Percentiles rank a stretch among this genome's conserved stretches.
Conservation (phyloP, 2,888 invertebrate species). For the Melitaea athalia region DNA sequence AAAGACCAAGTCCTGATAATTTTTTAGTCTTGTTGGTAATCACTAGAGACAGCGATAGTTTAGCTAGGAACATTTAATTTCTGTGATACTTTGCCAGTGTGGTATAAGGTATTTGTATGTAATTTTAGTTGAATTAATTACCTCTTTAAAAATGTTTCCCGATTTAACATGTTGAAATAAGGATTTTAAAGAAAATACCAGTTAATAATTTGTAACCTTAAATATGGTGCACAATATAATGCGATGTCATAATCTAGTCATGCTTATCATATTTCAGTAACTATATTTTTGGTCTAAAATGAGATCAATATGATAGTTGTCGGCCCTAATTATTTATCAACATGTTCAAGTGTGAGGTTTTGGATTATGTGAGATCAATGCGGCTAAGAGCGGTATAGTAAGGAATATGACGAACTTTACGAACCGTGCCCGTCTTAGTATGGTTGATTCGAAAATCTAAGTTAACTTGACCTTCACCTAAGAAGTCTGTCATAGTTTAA, state of each 20-base stretch:
- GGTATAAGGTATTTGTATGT: conserved; percentile 76
- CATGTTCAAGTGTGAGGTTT: background rate
- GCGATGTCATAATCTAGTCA: conserved; percentile 34
- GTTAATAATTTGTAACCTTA: conserved; percentile 3
- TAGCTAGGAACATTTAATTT: conserved; percentile 80
- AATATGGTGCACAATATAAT: conserved; percentile 1
- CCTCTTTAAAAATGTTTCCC: conserved; percentile 37
- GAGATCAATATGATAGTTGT: background rate
- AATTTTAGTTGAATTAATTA: conserved; percentile 52
- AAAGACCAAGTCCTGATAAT: conserved; percentile 65
- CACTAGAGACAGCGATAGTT: conserved; percentile 70
- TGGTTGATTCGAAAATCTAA: no score
- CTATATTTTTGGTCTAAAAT: background rate
- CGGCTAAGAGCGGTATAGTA: no score
- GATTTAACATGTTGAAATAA: conserved; percentile 26
- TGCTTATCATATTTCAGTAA: conserved; percentile 9
- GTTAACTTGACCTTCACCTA: no score
- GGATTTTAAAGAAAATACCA: background rate
- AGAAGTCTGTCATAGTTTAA: no score
- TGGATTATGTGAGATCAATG: no score
- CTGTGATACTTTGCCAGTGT: conserved; percentile 81
- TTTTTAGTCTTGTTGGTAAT: conserved; percentile 59
- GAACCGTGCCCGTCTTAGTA: no score
- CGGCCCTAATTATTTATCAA: background rate
- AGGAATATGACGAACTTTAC: no score